Percentiles rank a stretch among this genome's conserved stretches.
phyloP scores from a whole-genome alignment of 2,888 invertebrate species.

The Ceriagrion tenellum region DNA sequence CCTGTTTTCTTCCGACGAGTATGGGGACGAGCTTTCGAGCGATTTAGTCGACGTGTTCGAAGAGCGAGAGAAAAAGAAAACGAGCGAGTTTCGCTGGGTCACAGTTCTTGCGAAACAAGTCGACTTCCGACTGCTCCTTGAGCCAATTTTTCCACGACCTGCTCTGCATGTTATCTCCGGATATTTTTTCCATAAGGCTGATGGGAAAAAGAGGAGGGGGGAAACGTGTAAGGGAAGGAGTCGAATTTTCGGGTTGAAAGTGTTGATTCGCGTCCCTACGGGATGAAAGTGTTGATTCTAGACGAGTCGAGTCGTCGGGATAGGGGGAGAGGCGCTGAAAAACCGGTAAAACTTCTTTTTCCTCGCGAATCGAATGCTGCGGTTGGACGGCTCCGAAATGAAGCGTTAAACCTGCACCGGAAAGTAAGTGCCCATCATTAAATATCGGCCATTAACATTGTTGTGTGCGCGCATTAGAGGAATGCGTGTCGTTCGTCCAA shows the following conservation, averaged over 20 bases:
- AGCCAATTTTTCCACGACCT: background rate
- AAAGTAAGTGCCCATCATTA: background rate
- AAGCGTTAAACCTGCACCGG: background rate
- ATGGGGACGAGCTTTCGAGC: background rate
- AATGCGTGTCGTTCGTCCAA: background rate
- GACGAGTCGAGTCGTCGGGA: background rate
- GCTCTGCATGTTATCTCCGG: background rate
- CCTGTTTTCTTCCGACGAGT: background rate
- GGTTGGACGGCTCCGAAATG: slow-evolving; percentile 23
- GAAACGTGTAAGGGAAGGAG: background rate
- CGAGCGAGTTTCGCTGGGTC: background rate
- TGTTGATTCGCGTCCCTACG: background rate
- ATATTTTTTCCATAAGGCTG: background rate
- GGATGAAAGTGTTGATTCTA: slow-evolving; percentile 7
- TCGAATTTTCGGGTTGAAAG: background rate
- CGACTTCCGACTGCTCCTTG: background rate
- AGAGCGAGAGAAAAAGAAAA: background rate
- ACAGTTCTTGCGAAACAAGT: background rate
- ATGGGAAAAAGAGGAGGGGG: background rate
- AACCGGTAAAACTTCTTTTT: slow-evolving; percentile 5
- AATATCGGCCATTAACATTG: background rate
- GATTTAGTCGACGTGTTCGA: background rate
- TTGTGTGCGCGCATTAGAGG: background rate
- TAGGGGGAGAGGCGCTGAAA: background rate
- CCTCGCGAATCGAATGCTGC: background rate